Percentiles rank a stretch among this genome's conserved stretches.
Evolutionary conservation across 2,113 vertebrate genomes (phyloP).

Genomic region (Tinamus guttatus): DNA sequence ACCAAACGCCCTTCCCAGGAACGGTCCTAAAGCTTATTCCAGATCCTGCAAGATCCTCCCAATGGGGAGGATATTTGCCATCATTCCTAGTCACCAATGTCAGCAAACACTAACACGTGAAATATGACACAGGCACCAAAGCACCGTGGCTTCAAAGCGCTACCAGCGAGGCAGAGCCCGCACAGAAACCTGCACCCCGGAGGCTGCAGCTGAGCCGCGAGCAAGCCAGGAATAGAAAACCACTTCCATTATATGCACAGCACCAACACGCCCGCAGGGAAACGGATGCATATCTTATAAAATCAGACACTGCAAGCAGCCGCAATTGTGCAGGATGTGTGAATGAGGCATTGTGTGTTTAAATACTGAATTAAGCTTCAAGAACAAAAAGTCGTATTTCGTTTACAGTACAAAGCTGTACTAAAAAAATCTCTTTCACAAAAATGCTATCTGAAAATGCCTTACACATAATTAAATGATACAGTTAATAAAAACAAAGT

Average conservation of each 20-base stretch:
- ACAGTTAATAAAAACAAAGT: conserved; percentile 13
- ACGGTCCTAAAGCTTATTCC: rapidly evolving
- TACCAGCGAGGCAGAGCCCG: rapidly evolving
- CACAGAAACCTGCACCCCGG: rapidly evolving
- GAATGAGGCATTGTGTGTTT: neutral
- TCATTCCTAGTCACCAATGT: rapidly evolving
- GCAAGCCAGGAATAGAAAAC: rapidly evolving
- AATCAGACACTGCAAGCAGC: neutral
- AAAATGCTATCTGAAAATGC: neutral
- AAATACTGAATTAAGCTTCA: neutral
- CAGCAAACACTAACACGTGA: neutral
- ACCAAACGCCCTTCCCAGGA: neutral
- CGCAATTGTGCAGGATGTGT: neutral
- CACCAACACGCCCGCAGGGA: neutral
- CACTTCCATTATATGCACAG: rapidly evolving
- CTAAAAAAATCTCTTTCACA: neutral
- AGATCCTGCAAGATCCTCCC: rapidly evolving
- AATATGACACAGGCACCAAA: rapidly evolving
- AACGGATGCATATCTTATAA: rapidly evolving
- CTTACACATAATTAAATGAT: conserved; percentile 21
- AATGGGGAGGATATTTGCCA: too few species aligned
- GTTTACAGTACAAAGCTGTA: neutral
- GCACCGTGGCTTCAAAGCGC: rapidly evolving
- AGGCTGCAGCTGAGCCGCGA: neutral
- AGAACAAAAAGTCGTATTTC: neutral